phyloP scores from a whole-genome alignment of 2,888 invertebrate genomes.

The Agrotis ipsilon region DNA sequence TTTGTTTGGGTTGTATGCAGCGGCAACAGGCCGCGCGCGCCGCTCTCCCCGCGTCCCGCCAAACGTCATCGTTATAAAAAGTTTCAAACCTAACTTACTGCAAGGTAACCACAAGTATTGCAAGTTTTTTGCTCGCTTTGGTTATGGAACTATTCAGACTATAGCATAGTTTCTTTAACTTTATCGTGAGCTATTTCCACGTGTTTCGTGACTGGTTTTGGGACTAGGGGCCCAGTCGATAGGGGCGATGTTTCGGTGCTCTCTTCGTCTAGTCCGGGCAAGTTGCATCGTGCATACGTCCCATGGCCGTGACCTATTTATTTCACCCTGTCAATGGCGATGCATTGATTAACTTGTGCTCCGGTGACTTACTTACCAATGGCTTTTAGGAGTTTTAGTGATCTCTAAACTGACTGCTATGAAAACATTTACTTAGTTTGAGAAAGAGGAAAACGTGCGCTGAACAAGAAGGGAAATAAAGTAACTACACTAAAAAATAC shows the following conservation, averaged over 20 bases:
- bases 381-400: too few relatives aligned
- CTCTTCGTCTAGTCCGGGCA: conserved; percentile 20
- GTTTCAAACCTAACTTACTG: conserved; percentile 61
- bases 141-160: conserved; percentile 29
- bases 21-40: conserved; percentile 74
- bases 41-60: conserved; percentile 47
- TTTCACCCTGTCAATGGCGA: conserved; percentile 25
- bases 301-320: conserved; percentile 56
- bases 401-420: not conserved
- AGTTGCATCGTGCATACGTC: conserved; percentile 38
- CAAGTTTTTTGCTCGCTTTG: conserved; percentile 47
- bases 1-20: conserved; percentile 87
- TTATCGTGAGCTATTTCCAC: conserved; percentile 21
- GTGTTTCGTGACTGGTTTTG: conserved; percentile 21
- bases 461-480: too few relatives aligned
- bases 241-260: conserved; percentile 4
- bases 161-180: conserved; percentile 18
- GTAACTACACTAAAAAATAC: too few relatives aligned
- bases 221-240: not conserved
- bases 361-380: not conserved
- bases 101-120: conserved; percentile 52
- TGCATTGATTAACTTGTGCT: conserved; percentile 19
- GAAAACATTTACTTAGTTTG: not conserved
- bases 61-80: conserved; percentile 70
- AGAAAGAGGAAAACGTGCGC: too few relatives aligned